Conservation (phyloP, 2,797 vertebrate species). For the Geotrypetes seraphini region DNA sequence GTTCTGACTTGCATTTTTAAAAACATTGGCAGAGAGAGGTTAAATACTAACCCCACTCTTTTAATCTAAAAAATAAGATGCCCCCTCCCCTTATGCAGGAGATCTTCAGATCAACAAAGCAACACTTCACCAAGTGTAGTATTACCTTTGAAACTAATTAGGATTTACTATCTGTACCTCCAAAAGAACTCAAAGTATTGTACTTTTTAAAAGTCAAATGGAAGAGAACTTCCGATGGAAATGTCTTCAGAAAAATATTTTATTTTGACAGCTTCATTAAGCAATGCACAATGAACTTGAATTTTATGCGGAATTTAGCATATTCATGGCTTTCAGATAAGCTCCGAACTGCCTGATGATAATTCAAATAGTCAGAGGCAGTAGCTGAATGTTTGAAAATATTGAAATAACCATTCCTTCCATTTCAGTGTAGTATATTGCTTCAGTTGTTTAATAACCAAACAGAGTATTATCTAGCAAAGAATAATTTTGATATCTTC, state of each 20-base stretch:
- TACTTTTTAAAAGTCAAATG: constrained; percentile 17
- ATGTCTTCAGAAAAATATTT: constrained; percentile 22
- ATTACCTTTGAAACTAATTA: too few species aligned
- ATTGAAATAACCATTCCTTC: not conserved
- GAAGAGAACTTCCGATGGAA: constrained; percentile 17
- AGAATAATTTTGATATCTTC: too few species aligned
- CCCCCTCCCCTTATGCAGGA: too few species aligned
- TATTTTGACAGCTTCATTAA: constrained; percentile 31
- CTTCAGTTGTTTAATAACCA: not conserved
- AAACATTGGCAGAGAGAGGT: too few species aligned
- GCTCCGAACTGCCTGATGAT: constrained; percentile 6
- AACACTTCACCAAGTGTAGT: too few species aligned
- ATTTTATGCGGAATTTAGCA: constrained; percentile 4
- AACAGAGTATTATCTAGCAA: rapidly evolving
- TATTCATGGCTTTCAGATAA: constrained; percentile 2
- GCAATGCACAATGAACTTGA: constrained; percentile 8
- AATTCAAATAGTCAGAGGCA: not conserved
- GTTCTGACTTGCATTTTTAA: too few species aligned
- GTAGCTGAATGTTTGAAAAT: constrained; percentile 4
- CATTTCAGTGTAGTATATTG: rapidly evolving
- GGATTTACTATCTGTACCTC: too few species aligned
- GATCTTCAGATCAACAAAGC: too few species aligned
- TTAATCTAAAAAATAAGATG: too few species aligned
- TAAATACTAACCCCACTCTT: too few species aligned
- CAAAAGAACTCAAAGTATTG: constrained; percentile 19